Conservation (phyloP, 2,888 invertebrate species). For the Caenorhabditis sp. region DNA sequence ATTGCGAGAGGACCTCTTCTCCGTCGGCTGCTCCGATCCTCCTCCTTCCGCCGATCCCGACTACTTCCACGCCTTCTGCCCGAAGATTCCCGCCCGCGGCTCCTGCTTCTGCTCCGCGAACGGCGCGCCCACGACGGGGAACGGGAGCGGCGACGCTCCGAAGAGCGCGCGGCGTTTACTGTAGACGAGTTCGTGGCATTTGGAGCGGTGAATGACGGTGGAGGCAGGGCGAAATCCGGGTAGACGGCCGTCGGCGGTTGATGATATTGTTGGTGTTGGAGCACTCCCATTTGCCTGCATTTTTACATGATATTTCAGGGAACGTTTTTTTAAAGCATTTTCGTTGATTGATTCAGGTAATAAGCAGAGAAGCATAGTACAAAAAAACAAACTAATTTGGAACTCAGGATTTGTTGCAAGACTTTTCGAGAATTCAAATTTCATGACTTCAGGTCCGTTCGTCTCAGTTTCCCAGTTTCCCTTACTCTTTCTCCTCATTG, state of each 20-base stretch:
- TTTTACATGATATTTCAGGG: no score
- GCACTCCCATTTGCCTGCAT: no score
- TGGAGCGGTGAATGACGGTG: constrained; percentile 13
- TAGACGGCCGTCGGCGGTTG: no score
- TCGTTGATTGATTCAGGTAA: no score
- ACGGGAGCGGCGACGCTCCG: constrained; percentile 27
- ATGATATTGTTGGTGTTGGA: no score
- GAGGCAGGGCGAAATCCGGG: constrained; percentile 35
- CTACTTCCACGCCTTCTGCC: constrained; percentile 20
- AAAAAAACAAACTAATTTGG: no score
- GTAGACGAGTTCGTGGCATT: neutral
- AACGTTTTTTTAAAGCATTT: no score
- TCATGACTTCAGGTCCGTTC: neutral
- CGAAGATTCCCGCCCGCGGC: constrained; percentile 22
- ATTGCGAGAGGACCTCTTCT: constrained; percentile 53
- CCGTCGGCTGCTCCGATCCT: constrained; percentile 22
- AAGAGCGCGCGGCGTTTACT: neutral
- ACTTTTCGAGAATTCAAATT: neutral
- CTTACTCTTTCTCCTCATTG: constrained; percentile 44
- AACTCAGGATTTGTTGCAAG: no score
- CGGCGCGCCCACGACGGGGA: constrained; percentile 48
- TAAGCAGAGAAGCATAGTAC: no score
- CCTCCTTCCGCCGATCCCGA: constrained; percentile 18
- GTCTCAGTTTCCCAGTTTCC: no score
- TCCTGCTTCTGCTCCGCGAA: constrained; percentile 20